Conservation (phyloP, 2,888 invertebrate species). For the Acrobeloides nanus region DNA sequence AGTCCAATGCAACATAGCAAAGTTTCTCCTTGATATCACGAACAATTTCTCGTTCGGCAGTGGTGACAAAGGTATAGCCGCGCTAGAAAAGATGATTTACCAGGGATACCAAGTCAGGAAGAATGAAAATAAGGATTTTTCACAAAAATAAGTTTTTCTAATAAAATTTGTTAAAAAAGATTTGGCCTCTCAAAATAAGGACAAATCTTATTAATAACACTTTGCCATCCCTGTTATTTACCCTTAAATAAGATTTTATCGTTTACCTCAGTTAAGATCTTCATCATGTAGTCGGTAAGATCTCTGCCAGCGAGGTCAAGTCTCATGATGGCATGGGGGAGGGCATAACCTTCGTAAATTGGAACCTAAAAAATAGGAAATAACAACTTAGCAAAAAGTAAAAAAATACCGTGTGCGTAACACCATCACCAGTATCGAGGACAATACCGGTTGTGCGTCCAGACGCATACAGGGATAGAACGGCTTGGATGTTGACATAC, state of each 20-base stretch:
- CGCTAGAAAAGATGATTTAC: constrained; percentile 60
- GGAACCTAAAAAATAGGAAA: no score
- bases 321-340: constrained; percentile 58
- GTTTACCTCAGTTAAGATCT: no score
- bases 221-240: no score
- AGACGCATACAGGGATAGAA: constrained; percentile 82
- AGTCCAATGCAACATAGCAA: constrained; percentile 95
- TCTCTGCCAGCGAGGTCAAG: constrained; percentile 59
- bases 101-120: no score
- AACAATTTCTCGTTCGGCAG: constrained; percentile 71
- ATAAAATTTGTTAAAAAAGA: no score
- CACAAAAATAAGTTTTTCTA: no score
- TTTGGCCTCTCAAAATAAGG: no score
- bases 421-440: constrained; percentile 76
- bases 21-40: constrained; percentile 85
- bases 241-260: no score
- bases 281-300: constrained; percentile 61
- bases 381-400: no score
- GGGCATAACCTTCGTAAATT: constrained; percentile 70
- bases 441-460: constrained; percentile 89
- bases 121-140: no score
- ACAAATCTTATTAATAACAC: no score
- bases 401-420: constrained; percentile 69
- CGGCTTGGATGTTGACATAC: constrained; percentile 79
- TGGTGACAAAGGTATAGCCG: constrained; percentile 56